Percentiles rank a stretch among this genome's conserved stretches.
These are phyloP conservation scores for Drosophila affinis DNA, from an alignment of 2,888 invertebrate species.

Conservation along the genomic window DNA sequence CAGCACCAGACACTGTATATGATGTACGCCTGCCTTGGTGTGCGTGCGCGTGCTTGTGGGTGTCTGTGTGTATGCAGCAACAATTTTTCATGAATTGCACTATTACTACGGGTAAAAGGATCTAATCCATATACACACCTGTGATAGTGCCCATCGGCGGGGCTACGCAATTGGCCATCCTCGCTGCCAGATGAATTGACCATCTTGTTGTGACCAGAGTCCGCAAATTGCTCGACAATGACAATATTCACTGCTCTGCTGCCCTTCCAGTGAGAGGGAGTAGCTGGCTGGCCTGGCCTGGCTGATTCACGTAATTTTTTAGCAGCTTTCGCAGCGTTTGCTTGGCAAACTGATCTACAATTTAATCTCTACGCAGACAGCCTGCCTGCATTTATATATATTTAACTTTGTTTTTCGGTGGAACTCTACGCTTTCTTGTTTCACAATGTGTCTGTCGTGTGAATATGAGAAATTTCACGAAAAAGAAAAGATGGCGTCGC, in stretches of 20 bases:
- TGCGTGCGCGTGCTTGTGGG: constrained; percentile 34
- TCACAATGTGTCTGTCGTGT: constrained; percentile 4
- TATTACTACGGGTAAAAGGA: constrained; percentile 42
- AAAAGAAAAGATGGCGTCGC: constrained; percentile 67
- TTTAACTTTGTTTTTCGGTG: constrained; percentile 59
- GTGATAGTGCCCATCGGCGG: constrained; percentile 85
- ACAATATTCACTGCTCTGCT: constrained; percentile 23
- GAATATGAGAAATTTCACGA: constrained; percentile 18
- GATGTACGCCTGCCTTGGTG: constrained; percentile 26
- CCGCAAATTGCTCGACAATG: constrained; percentile 14
- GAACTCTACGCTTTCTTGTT: constrained; percentile 28
- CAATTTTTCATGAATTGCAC: constrained; percentile 69
- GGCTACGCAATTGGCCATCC: constrained; percentile 93
- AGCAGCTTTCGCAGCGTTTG: constrained; percentile 14
- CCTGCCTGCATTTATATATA: constrained; percentile 52
- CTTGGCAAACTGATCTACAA: neutral
- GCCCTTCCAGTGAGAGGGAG: constrained; percentile 3
- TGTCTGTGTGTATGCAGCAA: constrained; percentile 71
- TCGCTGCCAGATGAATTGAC: constrained; percentile 86
- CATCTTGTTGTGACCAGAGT: constrained; percentile 35
- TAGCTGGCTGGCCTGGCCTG: neutral
- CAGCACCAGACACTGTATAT: constrained; percentile 27
- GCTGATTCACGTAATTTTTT: constrained; percentile 47
- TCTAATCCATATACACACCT: constrained; percentile 81
- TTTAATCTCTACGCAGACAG: constrained; percentile 35